Evolutionary conservation across 92 coral and sea anemone genomes (phyloP).

Genomic region (Zoanthus sansibaricus): DNA sequence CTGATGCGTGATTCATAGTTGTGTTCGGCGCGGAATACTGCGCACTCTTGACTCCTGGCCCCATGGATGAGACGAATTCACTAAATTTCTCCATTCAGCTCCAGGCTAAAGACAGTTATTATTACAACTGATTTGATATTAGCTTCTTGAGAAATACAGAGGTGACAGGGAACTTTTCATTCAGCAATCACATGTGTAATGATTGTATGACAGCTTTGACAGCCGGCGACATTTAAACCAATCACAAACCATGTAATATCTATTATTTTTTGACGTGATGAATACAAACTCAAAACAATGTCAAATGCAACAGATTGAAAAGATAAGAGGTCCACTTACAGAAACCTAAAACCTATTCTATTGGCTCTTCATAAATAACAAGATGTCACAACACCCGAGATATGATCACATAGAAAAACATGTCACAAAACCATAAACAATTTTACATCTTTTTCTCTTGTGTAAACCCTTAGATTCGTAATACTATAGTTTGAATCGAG

Average conservation of each 20-base stretch:
- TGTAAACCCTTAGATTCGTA: not conserved
- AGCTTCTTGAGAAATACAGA: constrained; percentile 40
- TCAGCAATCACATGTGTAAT: constrained; percentile 60
- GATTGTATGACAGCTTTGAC: constrained; percentile 57
- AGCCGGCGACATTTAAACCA: constrained; percentile 54
- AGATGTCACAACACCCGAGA: constrained; percentile 36
- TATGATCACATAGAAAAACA: constrained; percentile 21
- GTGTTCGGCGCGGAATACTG: constrained; percentile 61
- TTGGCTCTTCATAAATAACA: constrained; percentile 43
- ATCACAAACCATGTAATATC: constrained; percentile 51
- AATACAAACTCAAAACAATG: constrained; percentile 47
- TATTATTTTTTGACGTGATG: constrained; percentile 30
- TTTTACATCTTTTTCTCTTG: not conserved
- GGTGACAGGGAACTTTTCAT: constrained; percentile 19
- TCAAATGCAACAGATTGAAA: constrained; percentile 52
- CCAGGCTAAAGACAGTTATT: constrained; percentile 47
- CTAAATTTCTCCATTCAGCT: constrained; percentile 90
- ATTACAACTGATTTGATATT: constrained; percentile 44
- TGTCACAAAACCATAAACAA: constrained; percentile 7
- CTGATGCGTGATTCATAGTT: constrained; percentile 61
- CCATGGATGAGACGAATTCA: constrained; percentile 85
- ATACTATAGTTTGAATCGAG: not conserved
- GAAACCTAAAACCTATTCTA: constrained; percentile 38
- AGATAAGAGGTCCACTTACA: constrained; percentile 52
- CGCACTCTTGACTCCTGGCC: constrained; percentile 65